Evolutionary conservation across 1,140 invertebrate genomes (phyloP), one percentile per base, ranked within the genome.

Genomic region (Centruroides sculpturatus): DNA sequence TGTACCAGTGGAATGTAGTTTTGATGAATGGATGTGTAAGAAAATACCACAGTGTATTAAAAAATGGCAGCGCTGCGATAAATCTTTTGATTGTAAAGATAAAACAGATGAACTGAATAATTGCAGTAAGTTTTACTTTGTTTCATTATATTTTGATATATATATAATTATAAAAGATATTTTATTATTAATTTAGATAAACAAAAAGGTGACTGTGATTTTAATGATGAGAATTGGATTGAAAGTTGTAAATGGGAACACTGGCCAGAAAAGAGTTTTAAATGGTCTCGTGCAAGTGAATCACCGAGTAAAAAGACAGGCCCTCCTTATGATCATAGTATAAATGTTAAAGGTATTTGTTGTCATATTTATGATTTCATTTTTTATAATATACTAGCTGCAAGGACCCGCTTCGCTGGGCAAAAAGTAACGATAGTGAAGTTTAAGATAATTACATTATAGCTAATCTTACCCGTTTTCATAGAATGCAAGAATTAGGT

Each of bases 21-120:
- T 75, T 35, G 71, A 81, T 57, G 81, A 86, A 68, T 84, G 81
- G 78, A 81, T 81, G 50, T 89, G 85, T 70, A 76, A 78, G 35
- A 84, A 84, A 66, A 80, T 81, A 4, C 74, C 85, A 13, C 59
- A 59, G 53, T 89, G 86, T 69, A 82, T 89, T 47, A 77, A 81
- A 8, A 70, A 75, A n/a, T 74, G 73, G 4, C 81, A 82, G 56
- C 77, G 79, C 10, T 90, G 87, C 73, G 84, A 90, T 70, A 85
- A 85, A 47, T 75, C 80, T 35, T 79, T 84, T 67, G 83, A 89
- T 71, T 90, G 87, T 72, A 84, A 81, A 62, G 85, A 89, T 69
- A 79, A 82, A 69, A 83, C 82, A 23, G 86, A 89, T 73, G 86
- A 89, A 76, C 77, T 78, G 62, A 77, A 83, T 71, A 89, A 86